Conservation (phyloP, 2,888 invertebrate genomes). For the Spisula solida region DNA sequence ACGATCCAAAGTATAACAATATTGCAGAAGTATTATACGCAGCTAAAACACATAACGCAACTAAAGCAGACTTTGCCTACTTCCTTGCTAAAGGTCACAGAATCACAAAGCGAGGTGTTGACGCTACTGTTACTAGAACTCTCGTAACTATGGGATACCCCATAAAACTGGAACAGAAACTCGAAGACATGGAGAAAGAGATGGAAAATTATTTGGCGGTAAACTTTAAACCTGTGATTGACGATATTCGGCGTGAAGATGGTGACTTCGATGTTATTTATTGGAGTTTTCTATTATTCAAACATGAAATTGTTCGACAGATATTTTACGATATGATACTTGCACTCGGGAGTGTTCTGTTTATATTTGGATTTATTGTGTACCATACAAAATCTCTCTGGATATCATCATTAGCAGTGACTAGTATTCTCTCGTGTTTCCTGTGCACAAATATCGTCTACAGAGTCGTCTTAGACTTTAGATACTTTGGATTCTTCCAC, state of each 20-base stretch:
- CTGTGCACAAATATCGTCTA: constrained; percentile 78
- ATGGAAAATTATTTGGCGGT: constrained; percentile 64
- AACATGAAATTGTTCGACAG: constrained; percentile 71
- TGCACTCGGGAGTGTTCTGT: constrained; percentile 74
- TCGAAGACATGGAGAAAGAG: constrained; percentile 66
- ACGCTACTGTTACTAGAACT: constrained; percentile 68
- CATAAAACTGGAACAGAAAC: constrained; percentile 51
- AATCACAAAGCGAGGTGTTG: constrained; percentile 56
- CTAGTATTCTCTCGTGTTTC: constrained; percentile 79
- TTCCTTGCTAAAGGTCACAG: constrained; percentile 69
- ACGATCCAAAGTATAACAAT: constrained; percentile 76
- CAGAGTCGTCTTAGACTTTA: constrained; percentile 73
- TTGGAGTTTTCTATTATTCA: constrained; percentile 72
- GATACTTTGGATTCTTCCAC: constrained; percentile 80
- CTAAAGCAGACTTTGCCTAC: constrained; percentile 71
- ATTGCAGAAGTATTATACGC: constrained; percentile 72
- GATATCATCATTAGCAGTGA: constrained; percentile 75
- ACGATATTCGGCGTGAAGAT: constrained; percentile 24
- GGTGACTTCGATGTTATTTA: constrained; percentile 71
- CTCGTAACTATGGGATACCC: constrained; percentile 75
- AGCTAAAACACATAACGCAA: constrained; percentile 69
- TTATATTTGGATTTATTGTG: constrained; percentile 77
- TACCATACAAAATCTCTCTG: constrained; percentile 79
- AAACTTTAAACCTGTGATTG: constrained; percentile 65
- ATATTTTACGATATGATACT: constrained; percentile 72